These are phyloP conservation scores for Platycheirus rosarum DNA, from an alignment of 2,888 invertebrate species.

Conservation along the genomic window DNA sequence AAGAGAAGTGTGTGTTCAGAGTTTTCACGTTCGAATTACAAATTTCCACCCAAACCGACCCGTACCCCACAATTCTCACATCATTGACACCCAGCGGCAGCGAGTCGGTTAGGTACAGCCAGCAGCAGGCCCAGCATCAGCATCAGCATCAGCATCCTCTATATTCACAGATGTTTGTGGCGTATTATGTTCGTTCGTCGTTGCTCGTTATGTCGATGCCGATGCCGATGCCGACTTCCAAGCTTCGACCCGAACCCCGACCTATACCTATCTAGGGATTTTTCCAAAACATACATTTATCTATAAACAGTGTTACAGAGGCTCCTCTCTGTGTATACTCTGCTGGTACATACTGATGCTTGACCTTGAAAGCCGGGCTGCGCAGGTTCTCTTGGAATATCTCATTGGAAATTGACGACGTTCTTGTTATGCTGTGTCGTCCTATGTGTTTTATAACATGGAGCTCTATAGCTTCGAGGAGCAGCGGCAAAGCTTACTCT, in stretches of 20 bases:
- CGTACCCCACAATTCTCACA: slow-evolving; percentile 32
- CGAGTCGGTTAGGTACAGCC: slow-evolving; percentile 19
- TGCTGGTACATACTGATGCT: slow-evolving; percentile 58
- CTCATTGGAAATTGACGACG: slow-evolving; percentile 68
- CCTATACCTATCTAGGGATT: slow-evolving; percentile 66
- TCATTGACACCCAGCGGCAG: slow-evolving; percentile 29
- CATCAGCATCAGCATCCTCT: slow-evolving; percentile 2
- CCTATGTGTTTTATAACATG: slow-evolving; percentile 28
- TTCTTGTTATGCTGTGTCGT: slow-evolving; percentile 24
- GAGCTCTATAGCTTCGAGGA: not conserved
- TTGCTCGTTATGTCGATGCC: slow-evolving; percentile 19
- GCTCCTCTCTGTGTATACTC: slow-evolving; percentile 18
- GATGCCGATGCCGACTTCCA: slow-evolving; percentile 30
- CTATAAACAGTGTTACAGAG: slow-evolving; percentile 31
- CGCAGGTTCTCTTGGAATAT: slow-evolving; percentile 74
- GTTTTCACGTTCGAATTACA: slow-evolving; percentile 63
- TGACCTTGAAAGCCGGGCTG: slow-evolving; percentile 73
- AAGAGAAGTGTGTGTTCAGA: slow-evolving; percentile 32
- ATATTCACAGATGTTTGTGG: slow-evolving; percentile 30
- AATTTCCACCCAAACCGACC: slow-evolving; percentile 12
- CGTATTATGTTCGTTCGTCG: slow-evolving; percentile 35
- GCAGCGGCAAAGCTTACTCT: slow-evolving; percentile 11
- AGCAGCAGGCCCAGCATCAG: not conserved
- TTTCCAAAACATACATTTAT: slow-evolving; percentile 13
- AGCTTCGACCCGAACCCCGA: slow-evolving; percentile 50